Conservation (phyloP, 2,888 invertebrate species). For the Zygogramma bicolorata region DNA sequence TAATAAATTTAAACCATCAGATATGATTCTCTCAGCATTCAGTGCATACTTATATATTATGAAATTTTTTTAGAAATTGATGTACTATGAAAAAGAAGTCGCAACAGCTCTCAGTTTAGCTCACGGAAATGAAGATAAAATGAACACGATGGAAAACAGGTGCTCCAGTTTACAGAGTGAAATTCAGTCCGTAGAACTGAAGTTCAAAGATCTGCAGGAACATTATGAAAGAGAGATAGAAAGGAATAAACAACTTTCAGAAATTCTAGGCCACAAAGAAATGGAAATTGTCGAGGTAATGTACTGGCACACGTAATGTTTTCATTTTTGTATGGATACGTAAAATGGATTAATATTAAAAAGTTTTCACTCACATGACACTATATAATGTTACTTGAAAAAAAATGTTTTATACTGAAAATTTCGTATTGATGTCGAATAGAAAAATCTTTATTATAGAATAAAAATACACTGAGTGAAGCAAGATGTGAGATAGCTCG, state of each 20-base stretch:
- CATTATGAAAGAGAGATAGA: constrained; percentile 53
- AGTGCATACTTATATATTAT: too few relatives aligned
- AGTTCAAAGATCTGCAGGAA: constrained; percentile 48
- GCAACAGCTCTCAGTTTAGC: constrained; percentile 79
- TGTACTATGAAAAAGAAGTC: constrained; percentile 77
- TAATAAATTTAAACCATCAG: too few relatives aligned
- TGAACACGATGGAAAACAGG: constrained; percentile 70
- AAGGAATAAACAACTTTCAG: constrained; percentile 70
- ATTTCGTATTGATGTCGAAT: too few relatives aligned
- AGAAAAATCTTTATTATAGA: constrained; percentile 56
- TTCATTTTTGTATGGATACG: constrained; percentile 13
- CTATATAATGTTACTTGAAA: too few relatives aligned
- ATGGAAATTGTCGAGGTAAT: constrained; percentile 72
- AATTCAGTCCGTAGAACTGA: constrained; percentile 56
- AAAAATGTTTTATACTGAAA: too few relatives aligned
- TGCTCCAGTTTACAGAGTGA: constrained; percentile 67
- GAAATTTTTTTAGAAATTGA: constrained; percentile 66
- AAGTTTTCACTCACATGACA: too few relatives aligned
- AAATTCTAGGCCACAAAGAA: constrained; percentile 73
- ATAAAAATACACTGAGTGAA: constrained; percentile 57
- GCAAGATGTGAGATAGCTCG: constrained; percentile 60
- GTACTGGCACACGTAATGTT: constrained; percentile 40
- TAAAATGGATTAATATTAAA: too few relatives aligned
- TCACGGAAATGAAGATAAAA: constrained; percentile 76
- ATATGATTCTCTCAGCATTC: neutral